These are phyloP conservation scores for Cyanoderma ruficeps DNA, from an alignment of 2,113 vertebrate species.

Conservation along the genomic window DNA sequence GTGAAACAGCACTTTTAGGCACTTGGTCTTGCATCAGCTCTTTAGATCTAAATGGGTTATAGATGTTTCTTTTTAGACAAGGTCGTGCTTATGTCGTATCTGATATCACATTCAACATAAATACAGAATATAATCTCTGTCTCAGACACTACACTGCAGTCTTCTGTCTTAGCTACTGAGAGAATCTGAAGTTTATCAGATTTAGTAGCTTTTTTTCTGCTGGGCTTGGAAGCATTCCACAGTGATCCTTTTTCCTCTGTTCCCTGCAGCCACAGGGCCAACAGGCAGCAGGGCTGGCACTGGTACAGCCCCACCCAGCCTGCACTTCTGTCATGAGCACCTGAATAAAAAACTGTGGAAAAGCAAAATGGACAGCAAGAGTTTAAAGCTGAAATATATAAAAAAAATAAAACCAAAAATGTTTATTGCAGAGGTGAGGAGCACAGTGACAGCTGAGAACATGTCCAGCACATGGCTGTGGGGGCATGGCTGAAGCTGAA, in stretches of 20 bases:
- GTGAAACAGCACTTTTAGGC: neutral
- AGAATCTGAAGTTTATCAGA: neutral
- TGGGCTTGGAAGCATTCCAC: neutral
- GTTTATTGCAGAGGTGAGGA: neutral
- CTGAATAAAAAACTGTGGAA: neutral
- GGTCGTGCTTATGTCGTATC: rapidly evolving
- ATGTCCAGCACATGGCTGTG: rapidly evolving
- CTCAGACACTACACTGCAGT: neutral
- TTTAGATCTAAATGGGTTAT: neutral
- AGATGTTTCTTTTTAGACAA: neutral
- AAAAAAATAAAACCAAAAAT: neutral
- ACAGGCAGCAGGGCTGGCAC: neutral
- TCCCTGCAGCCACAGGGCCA: neutral
- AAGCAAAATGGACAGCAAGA: neutral
- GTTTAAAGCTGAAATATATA: neutral
- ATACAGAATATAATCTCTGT: neutral
- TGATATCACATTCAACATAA: neutral
- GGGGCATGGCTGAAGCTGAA: neutral
- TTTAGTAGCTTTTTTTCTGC: neutral
- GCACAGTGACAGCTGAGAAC: neutral
- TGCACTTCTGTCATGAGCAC: rapidly evolving
- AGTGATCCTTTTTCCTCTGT: neutral
- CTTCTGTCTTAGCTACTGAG: neutral
- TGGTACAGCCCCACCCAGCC: neutral
- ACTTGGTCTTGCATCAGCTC: neutral